Conservation (phyloP, 2,888 invertebrate species). For the Yponomeuta evonymella region DNA sequence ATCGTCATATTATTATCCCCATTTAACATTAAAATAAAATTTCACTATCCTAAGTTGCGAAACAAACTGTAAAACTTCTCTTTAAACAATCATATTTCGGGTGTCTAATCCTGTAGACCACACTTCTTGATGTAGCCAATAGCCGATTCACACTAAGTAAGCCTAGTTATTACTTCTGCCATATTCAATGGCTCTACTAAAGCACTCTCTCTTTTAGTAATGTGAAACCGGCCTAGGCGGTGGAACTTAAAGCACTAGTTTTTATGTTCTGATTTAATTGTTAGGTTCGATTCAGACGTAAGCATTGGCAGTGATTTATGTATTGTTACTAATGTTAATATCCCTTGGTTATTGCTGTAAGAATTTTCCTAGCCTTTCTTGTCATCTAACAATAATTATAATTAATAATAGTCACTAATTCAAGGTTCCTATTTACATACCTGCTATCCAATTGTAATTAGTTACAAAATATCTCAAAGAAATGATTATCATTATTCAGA, state of each 20-base stretch:
- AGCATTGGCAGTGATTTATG: slow-evolving; percentile 11
- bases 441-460: slow-evolving; percentile 23
- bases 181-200: no score
- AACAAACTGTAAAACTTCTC: no score
- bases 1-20: neutral
- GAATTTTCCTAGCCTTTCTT: neutral
- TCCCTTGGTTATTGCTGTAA: slow-evolving; percentile 4
- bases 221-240: no score
- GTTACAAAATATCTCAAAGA: slow-evolving; percentile 52
- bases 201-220: no score
- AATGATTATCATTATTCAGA: slow-evolving; percentile 75
- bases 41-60: no score
- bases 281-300: neutral
- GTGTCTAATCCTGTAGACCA: neutral
- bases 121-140: neutral
- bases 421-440: slow-evolving; percentile 26
- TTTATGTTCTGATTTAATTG: neutral
- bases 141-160: neutral
- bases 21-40: neutral
- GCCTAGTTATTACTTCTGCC: no score
- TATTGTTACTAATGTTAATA: slow-evolving; percentile 4
- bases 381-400: neutral
- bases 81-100: neutral
- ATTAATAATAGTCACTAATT: neutral
- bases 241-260: neutral